Base-by-base conservation (phyloP, 1,140 invertebrate species). In the Neoseiulus cucumeris region DNA sequence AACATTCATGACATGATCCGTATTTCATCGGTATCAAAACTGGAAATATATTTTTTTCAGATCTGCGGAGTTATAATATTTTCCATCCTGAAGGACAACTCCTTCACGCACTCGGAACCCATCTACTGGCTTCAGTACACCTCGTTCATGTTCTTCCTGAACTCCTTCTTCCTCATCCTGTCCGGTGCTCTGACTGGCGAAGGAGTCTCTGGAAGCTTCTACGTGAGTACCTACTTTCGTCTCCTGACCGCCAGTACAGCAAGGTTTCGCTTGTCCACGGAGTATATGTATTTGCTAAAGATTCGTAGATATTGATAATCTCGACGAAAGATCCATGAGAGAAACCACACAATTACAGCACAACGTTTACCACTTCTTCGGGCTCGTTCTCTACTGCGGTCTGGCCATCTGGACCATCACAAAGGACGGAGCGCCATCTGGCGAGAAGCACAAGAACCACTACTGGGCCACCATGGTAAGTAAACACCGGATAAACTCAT, bases 311-410 rank as follows among this genome's bases (percentile, higher is more conserved):
- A n/a, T n/a, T n/a, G n/a, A n/a, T n/a, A n/a, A n/a, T n/a, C n/a
- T n/a, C n/a, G n/a, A n/a, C n/a, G n/a, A n/a, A n/a, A n/a, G n/a
- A n/a, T n/a, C n/a, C n/a, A n/a, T n/a, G n/a, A n/a, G n/a, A n/a
- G n/a, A n/a, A 9, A 39, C 9, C 33, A 39, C 4, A 39, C 4
- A 39, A 39, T 39, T 39, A 39, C 22, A 59, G 51, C 51, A 59
- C 51, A 59, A 59, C 51, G 51, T 59, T 33, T 59, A 59, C 51
- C 51, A 59, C 51, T 59, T 59, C 51, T 59, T 59, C 51, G 51
- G 51, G 14, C 14, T 59, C 14, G 51, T 59, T 20, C 51, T 59
- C 22, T 59, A 59, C 33, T 17, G 14, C 22, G 51, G 51, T 25
- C 51, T 59, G 1, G 51, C 51, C 9, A n/a, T 59, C 51, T 59